phyloP scores from a whole-genome alignment of 2,113 vertebrate species.

The Geococcyx californianus region DNA sequence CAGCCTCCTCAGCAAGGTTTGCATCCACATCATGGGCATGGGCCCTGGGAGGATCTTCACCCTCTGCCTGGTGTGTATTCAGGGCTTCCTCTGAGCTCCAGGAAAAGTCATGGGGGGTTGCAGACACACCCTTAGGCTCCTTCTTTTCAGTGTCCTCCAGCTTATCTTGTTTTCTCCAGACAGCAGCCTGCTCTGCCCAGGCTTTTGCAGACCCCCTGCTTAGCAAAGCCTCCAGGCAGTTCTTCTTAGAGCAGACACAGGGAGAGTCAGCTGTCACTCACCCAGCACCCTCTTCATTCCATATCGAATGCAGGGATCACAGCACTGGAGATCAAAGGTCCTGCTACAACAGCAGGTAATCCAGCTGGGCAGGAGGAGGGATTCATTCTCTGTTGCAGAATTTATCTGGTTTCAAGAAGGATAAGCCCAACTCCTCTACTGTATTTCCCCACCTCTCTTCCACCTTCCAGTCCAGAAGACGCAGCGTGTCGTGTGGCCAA shows the following conservation, averaged over 20 bases:
- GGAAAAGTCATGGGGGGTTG: neutral
- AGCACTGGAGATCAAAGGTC: neutral
- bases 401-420: neutral
- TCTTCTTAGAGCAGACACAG: neutral
- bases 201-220: neutral
- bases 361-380: neutral
- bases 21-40: no score
- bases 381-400: neutral
- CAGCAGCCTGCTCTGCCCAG: neutral
- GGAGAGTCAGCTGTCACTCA: neutral
- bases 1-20: neutral
- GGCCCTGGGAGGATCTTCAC: neutral
- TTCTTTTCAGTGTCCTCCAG: neutral
- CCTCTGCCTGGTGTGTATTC: neutral
- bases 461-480: neutral
- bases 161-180: neutral
- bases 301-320: neutral
- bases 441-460: neutral
- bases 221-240: neutral
- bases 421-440: neutral
- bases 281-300: neutral
- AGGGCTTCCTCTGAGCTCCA: neutral
- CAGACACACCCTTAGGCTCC: neutral
- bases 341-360: neutral
- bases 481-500: neutral